A percentile compares a stretch with the other conserved stretches of the same genome.
Evolutionary conservation across 1,140 invertebrate species (phyloP).

Genomic region (Aleiodes sp.): DNA sequence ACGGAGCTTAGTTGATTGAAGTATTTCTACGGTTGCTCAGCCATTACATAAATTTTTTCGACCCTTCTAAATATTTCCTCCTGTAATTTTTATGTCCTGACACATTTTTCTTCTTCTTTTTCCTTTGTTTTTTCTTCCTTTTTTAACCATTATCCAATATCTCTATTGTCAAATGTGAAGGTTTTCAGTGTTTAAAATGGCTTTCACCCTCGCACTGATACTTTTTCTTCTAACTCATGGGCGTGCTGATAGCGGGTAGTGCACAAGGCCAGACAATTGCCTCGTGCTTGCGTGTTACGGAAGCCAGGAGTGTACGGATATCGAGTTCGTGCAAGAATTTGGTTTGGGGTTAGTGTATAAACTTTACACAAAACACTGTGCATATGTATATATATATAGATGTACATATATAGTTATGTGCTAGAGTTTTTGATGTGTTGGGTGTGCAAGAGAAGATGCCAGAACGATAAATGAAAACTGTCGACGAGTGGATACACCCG

Average conservation of each 20-base stretch:
- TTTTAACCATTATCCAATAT: neutral
- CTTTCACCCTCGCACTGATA: neutral
- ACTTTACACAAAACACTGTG: neutral
- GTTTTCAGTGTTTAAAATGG: neutral
- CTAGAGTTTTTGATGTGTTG: too few species aligned
- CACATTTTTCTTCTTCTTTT: neutral
- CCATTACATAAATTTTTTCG: too few species aligned
- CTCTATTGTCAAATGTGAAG: neutral
- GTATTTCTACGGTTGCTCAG: too few species aligned
- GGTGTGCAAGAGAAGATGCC: too few species aligned
- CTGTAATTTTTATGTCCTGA: neutral
- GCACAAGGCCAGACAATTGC: conserved; percentile 18
- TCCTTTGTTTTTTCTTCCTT: too few species aligned
- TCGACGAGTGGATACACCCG: too few species aligned
- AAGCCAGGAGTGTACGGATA: neutral
- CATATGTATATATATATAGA: too few species aligned
- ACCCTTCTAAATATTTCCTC: neutral
- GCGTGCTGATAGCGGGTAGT: neutral
- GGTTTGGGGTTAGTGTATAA: neutral
- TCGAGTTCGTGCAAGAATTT: conserved; percentile 10
- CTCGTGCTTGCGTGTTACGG: neutral
- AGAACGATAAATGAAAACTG: too few species aligned
- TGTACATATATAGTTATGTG: too few species aligned
- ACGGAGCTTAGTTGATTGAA: too few species aligned
- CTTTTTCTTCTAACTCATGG: neutral